Evolutionary conservation across 1,140 invertebrate species (phyloP), one percentile per base, ranked within the genome.

Genomic region (Agrilus planipennis): DNA sequence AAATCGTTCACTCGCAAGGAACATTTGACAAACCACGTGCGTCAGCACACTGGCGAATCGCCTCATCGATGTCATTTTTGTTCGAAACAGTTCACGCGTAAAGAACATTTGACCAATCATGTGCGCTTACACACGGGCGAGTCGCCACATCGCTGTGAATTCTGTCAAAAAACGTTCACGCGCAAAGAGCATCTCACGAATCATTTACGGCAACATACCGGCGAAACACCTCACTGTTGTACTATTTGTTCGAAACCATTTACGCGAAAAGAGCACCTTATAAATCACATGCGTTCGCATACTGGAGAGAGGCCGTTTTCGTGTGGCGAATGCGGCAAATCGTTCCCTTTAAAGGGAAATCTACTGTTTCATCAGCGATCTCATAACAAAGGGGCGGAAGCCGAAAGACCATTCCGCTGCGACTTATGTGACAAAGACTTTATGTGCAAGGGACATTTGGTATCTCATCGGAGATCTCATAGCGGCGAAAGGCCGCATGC

Each of bases 351-450:
- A 25, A 89, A 88, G 63, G 84, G 79, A 55, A 95, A 96, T 58
- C 69, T 97, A 21, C 68, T 95, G 14, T 95, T 94, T 63, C 93
- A 97, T 65, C 89, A 94, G 66, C 73, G 92, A 25, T 96, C 91
- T 20, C 94, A 98, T 66, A 84, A 84, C 53, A 86, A 86, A 57
- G 78, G 77, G 17, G 73, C 73, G 44, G 84, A 84, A 19, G 83
- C 88, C 44, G 86, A 93, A 56, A 67, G 92, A 41, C 90, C 91
- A 0, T 97, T 90, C 65, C 73, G 85, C 18, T 98, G 94, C 62
- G 92, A 97, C 52, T 74, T 96, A 30, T 98, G 94, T 58, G 84
- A 87, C 18, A 98, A 98, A 64, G 87, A 92, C 51, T 99, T 99
- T 68, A 82, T 94, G 64, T 84, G 91, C 60, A 95, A 97, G 70